These are phyloP conservation scores for Caenorhabditis sp. DNA, from an alignment of 2,888 invertebrate genomes.

Conservation along the genomic window DNA sequence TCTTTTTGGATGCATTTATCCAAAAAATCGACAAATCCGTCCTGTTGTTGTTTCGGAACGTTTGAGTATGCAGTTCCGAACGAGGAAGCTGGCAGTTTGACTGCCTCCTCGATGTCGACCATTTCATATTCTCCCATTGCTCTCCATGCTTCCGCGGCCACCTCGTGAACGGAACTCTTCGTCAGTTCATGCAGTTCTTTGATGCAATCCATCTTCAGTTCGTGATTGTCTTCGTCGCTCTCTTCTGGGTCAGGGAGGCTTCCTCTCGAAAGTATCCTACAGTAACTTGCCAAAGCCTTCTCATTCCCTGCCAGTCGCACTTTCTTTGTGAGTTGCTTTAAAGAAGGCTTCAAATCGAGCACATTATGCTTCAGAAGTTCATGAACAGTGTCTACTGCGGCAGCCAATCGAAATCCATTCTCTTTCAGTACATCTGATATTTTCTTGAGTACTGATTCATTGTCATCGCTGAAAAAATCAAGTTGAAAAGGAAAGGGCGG, in stretches of 20 bases:
- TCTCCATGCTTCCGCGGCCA: slow-evolving; percentile 38
- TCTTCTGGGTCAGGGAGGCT: slow-evolving; percentile 14
- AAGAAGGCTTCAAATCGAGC: slow-evolving; percentile 5
- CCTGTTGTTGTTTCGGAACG: background rate
- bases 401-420: slow-evolving; percentile 1
- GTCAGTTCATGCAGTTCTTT: slow-evolving; percentile 26
- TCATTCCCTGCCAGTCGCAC: slow-evolving; percentile 12
- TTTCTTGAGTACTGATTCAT: background rate
- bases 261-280: slow-evolving; percentile 10
- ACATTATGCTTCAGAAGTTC: slow-evolving; percentile 26
- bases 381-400: background rate
- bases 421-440: slow-evolving; percentile 21
- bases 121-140: background rate
- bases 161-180: background rate
- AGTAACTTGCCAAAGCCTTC: slow-evolving; percentile 11
- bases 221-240: slow-evolving; percentile 4
- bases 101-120: background rate
- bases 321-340: background rate
- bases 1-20: background rate
- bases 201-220: slow-evolving; percentile 10
- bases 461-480: slow-evolving; percentile 31
- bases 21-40: slow-evolving; percentile 34
- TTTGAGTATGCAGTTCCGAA: background rate
- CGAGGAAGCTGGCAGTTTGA: background rate
- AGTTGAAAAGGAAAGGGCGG: background rate